Percentiles rank a stretch among this genome's conserved stretches.
Evolutionary conservation across 2,888 invertebrate species (phyloP).

Genomic region (Tiphia femorata): DNA sequence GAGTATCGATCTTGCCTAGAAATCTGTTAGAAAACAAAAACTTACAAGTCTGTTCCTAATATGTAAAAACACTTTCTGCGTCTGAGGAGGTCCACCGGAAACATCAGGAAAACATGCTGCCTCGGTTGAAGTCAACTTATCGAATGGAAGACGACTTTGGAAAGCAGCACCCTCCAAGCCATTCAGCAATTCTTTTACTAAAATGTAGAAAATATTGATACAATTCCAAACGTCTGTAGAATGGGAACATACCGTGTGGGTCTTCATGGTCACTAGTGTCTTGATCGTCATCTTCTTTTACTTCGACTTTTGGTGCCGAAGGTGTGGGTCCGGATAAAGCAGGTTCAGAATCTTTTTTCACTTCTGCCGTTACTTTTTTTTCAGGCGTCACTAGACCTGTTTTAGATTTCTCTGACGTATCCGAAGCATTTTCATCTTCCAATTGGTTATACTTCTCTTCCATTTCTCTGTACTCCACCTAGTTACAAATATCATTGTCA

Average conservation of each 20-base stretch:
- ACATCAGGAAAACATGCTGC: constrained; percentile 95
- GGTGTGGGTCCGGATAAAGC: constrained; percentile 71
- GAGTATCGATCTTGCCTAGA: constrained; percentile 4
- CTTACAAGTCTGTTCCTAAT: constrained; percentile 87
- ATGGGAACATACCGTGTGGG: constrained; percentile 70
- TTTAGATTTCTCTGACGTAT: constrained; percentile 76
- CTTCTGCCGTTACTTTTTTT: constrained; percentile 57
- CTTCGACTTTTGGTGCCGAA: constrained; percentile 69
- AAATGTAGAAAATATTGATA: constrained; percentile 7
- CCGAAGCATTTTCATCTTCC: constrained; percentile 76
- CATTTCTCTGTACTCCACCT: constrained; percentile 78
- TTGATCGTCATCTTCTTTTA: constrained; percentile 71
- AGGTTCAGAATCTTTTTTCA: constrained; percentile 73
- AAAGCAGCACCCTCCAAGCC: constrained; percentile 94
- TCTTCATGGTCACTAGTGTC: constrained; percentile 80
- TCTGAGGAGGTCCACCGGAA: constrained; percentile 83
- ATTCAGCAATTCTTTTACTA: constrained; percentile 62
- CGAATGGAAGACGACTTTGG: constrained; percentile 93
- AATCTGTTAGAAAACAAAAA: background rate
- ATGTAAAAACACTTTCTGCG: constrained; percentile 90
- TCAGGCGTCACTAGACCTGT: constrained; percentile 67
- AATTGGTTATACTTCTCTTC: constrained; percentile 77
- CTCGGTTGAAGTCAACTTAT: constrained; percentile 94
- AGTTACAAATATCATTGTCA: constrained; percentile 13
- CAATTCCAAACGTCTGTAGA: too few relatives aligned